Base-by-base conservation (phyloP, 2,113 vertebrate genomes). In the Taurulus bubalis region DNA sequence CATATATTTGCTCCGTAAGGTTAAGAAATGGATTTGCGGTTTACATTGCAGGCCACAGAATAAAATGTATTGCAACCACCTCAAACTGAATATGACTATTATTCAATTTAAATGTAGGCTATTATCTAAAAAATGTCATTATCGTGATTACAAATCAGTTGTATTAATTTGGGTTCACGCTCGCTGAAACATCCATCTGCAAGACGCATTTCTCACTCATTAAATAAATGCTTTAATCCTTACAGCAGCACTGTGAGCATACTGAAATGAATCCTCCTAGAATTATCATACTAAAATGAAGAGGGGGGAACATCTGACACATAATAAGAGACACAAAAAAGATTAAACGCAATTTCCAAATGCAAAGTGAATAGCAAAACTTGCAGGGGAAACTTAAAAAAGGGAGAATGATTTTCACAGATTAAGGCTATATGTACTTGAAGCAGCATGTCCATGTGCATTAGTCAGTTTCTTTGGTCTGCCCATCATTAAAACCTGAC, bases 171-270 rank as follows among this genome's bases (percentile, higher is more conserved):
- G 8, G 16, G 3, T 63, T 64, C 63, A 63, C 2, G 42, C 8
- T 67, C n/a, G 42, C 47, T 34, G n/a, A 65, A 49, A 79, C 24
- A 58, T 65, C 16, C 20, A 55, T 64, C 34, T 49, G 32, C 12
- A 72, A 2, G 11, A 58, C 5, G 0, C 24, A 62, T 55, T 71
- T 71, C 65, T n/a, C 3, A 40, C 32, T 66, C 3, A 51, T 66
- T 59, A 26, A 49, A 62, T 59, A 30, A 42, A 65, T 45, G 6
- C 14, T 75, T 55, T 30, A 65, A 55, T 51, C 30, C 20, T 30
- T 10, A 22, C 8, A 64, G 32, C 45, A 64, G 45, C 22, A 34
- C 2, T 9, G 14, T 30, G 24, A 34, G 12, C 6, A 60, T 32
- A 72, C 20, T 32, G 53, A 30, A 20, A 42, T 9, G 4, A 58